Evolutionary conservation across 2,113 vertebrate species (phyloP).

Genomic region (Euleptes europaea): DNA sequence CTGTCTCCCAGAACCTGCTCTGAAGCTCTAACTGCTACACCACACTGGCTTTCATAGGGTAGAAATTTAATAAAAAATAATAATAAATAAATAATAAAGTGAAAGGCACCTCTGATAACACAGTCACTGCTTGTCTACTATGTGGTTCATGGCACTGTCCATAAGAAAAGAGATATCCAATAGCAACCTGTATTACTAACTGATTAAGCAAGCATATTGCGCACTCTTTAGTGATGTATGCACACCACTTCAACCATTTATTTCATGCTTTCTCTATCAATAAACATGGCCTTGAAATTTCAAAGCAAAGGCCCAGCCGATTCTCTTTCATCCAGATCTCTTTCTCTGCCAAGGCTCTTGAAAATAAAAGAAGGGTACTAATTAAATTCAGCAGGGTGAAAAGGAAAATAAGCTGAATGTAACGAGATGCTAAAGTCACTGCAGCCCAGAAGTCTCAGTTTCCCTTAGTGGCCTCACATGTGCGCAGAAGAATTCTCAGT

Average conservation of each 20-base stretch:
- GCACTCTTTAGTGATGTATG: neutral
- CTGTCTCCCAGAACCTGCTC: too few relatives aligned
- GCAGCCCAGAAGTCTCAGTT: constrained; percentile 3
- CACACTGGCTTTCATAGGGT: too few relatives aligned
- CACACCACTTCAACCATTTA: neutral
- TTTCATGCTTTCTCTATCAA: constrained; percentile 22
- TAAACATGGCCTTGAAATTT: constrained; percentile 14
- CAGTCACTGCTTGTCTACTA: neutral
- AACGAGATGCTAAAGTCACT: constrained; percentile 20
- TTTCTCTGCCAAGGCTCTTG: constrained; percentile 14
- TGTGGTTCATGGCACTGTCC: neutral
- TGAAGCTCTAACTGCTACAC: too few relatives aligned
- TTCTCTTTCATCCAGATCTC: constrained; percentile 13
- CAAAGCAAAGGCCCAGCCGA: neutral
- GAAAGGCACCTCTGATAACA: too few relatives aligned
- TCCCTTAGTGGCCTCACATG: constrained; percentile 3
- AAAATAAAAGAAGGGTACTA: constrained; percentile 24
- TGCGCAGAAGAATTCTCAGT: constrained; percentile 14
- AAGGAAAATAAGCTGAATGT: constrained; percentile 22
- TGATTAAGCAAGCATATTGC: neutral
- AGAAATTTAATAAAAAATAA: too few relatives aligned
- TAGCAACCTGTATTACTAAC: neutral
- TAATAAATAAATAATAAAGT: too few relatives aligned
- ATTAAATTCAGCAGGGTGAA: constrained; percentile 23
- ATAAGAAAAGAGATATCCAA: neutral